Percentiles rank a stretch among this genome's conserved stretches.
phyloP scores from a whole-genome alignment of 1,140 invertebrate species.

The Choristoneura fumiferana region DNA sequence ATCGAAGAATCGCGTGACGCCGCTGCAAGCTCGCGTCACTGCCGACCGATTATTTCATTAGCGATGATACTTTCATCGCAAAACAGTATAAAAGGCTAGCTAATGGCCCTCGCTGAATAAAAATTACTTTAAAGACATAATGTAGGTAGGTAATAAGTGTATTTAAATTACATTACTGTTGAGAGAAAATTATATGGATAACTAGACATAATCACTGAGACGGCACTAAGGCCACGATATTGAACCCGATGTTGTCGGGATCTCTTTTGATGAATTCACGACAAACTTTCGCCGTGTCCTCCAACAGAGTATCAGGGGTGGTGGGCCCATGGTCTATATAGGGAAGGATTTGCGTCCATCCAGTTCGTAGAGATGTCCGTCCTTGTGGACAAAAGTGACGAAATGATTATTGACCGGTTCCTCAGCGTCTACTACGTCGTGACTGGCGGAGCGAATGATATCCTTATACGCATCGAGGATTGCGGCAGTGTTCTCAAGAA shows the following conservation, averaged over 20 bases:
- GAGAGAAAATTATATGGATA: not conserved
- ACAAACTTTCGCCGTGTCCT: constrained; percentile 89
- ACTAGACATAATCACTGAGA: not conserved
- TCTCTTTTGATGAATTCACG: constrained; percentile 89
- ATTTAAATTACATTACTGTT: constrained; percentile 1
- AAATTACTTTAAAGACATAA: constrained; percentile 14
- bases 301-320: constrained; percentile 80
- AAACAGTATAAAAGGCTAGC: not conserved
- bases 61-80: constrained; percentile 18
- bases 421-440: constrained; percentile 88
- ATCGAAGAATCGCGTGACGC: constrained; percentile 43
- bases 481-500: constrained; percentile 83
- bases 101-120: constrained; percentile 5
- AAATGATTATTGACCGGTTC: constrained; percentile 91
- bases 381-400: constrained; percentile 90
- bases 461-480: constrained; percentile 89
- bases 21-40: constrained; percentile 18
- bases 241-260: constrained; percentile 84
- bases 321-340: constrained; percentile 90
- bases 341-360: constrained; percentile 93
- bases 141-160: constrained; percentile 3
- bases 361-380: constrained; percentile 91
- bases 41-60: constrained; percentile 20
- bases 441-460: constrained; percentile 88
- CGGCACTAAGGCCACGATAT: constrained; percentile 8